These are phyloP conservation scores for Caenorhabditis japonica DNA, from an alignment of 2,888 invertebrate species.

Conservation along the genomic window DNA sequence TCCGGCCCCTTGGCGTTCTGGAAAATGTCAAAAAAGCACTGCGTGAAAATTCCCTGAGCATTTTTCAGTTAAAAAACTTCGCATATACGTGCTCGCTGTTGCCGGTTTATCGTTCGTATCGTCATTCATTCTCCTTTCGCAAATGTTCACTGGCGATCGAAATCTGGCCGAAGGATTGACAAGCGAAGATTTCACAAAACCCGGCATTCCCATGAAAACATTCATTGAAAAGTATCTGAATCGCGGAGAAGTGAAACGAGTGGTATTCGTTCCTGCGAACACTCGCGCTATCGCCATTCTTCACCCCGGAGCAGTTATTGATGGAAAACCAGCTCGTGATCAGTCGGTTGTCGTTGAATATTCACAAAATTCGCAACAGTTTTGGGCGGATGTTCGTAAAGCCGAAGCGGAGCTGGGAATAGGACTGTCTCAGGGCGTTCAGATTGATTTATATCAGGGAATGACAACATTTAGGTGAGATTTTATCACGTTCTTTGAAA, in stretches of 20 bases:
- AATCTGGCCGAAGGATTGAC: constrained; percentile 47
- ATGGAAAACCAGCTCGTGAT: constrained; percentile 34
- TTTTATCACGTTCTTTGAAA: not conserved
- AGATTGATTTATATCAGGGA: constrained; percentile 59
- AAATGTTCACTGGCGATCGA: constrained; percentile 56
- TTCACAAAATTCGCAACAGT: constrained; percentile 57
- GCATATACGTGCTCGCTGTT: constrained; percentile 59
- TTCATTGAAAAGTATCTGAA: constrained; percentile 61
- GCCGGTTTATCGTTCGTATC: constrained; percentile 59
- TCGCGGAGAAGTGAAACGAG: constrained; percentile 61
- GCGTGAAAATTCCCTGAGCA: not conserved
- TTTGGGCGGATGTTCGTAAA: constrained; percentile 66
- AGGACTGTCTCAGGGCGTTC: constrained; percentile 58
- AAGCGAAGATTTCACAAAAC: constrained; percentile 52
- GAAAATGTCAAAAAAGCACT: not conserved
- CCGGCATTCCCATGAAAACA: constrained; percentile 54
- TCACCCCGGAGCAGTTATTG: constrained; percentile 63
- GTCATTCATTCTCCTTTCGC: constrained; percentile 55
- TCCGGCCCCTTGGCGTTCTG: too few relatives aligned
- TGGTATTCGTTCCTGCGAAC: constrained; percentile 58
- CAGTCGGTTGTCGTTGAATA: constrained; percentile 56
- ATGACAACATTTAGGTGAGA: constrained; percentile 51
- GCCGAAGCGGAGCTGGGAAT: constrained; percentile 63
- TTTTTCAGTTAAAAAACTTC: constrained; percentile 55
- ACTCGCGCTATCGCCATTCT: constrained; percentile 61